Evolutionary conservation across 2,113 vertebrate genomes (phyloP), one percentile per base, ranked within the genome.

Genomic region (Eulemur rufifrons): DNA sequence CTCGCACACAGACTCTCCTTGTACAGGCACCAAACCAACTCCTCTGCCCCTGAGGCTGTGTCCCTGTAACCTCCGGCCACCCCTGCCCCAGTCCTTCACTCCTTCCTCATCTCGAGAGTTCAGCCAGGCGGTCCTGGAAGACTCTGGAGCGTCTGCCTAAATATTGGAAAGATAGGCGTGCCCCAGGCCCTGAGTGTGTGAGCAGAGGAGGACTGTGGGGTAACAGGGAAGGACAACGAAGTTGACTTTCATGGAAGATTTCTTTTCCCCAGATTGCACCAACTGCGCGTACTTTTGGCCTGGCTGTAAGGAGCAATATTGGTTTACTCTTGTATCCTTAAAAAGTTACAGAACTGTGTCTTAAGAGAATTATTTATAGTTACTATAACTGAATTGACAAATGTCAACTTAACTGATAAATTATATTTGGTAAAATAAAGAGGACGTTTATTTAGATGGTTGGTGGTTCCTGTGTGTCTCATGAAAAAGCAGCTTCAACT

Each of bases 371-470:
- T 98, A 99, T 99, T 99, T 99, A 99, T 98, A 98, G 98, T 98
- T 98, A 90, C 95, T 98, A 86, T 98, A 98, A 98, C 98, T 98
- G 98, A 98, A 98, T 97, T 98, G 98, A 98, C 98, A 98, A 91
- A 97, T 98, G 98, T 98, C 97, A 96, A 98, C 97, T 90, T 98
- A 98, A 98, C 97, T 97, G 98, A 98, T 99, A 98, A 99, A 98
- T 99, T 99, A 99, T 99, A 98, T 99, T 99, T 98, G 98, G 98
- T 98, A 98, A 99, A 99, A 98, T 99, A 99, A 99, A 99, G 97
- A 98, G 97, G 97, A 92, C 87, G 95, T 99, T 99, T 99, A 99
- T 99, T 99, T 99, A 99, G 97, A 97, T 95, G 97, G 95, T 45
- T 93, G 89, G 29, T 18, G 74, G 54, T 86, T 96, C 14, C 54